phyloP scores from a whole-genome alignment of 2,113 vertebrate species.

The Dicrurus megarhynchus region DNA sequence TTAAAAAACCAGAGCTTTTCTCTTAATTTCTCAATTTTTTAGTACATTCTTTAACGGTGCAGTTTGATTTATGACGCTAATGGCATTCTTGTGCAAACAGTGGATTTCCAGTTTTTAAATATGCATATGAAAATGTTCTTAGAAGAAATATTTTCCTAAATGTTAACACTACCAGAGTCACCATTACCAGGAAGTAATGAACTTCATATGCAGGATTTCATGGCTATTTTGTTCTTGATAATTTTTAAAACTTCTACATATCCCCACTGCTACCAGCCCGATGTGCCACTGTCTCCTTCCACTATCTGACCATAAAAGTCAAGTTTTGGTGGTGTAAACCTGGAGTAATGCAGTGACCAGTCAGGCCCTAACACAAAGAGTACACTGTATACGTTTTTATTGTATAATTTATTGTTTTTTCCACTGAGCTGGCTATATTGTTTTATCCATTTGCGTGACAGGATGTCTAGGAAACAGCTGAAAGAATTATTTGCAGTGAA shows the following conservation, averaged over 20 bases:
- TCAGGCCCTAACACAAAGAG: slow-evolving; percentile 11
- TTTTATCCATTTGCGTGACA: slow-evolving; percentile 68
- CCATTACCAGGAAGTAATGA: slow-evolving; percentile 15
- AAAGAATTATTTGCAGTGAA: slow-evolving; percentile 72
- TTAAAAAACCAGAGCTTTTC: not conserved
- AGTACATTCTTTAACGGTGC: not conserved
- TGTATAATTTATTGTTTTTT: slow-evolving; percentile 61
- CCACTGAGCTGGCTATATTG: slow-evolving; percentile 65
- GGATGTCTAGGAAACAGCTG: slow-evolving; percentile 71
- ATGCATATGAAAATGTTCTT: slow-evolving; percentile 32
- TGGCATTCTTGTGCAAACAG: slow-evolving; percentile 8
- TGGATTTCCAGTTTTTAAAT: slow-evolving; percentile 49
- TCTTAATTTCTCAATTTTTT: slow-evolving; percentile 10
- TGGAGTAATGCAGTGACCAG: not conserved
- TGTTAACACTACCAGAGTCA: not conserved
- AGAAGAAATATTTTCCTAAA: slow-evolving; percentile 35
- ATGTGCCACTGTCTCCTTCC: not conserved
- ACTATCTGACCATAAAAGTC: not conserved
- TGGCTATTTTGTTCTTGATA: slow-evolving; percentile 2
- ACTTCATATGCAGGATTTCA: slow-evolving; percentile 18
- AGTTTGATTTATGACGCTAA: slow-evolving; percentile 28
- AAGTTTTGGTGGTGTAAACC: not conserved
- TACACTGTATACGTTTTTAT: slow-evolving; percentile 47
- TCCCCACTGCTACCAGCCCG: not conserved
- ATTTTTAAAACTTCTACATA: slow-evolving; percentile 17